Evolutionary conservation across 2,113 vertebrate genomes (phyloP), one percentile per base, ranked within the genome.

Genomic region (Microcebus ravelobensis): DNA sequence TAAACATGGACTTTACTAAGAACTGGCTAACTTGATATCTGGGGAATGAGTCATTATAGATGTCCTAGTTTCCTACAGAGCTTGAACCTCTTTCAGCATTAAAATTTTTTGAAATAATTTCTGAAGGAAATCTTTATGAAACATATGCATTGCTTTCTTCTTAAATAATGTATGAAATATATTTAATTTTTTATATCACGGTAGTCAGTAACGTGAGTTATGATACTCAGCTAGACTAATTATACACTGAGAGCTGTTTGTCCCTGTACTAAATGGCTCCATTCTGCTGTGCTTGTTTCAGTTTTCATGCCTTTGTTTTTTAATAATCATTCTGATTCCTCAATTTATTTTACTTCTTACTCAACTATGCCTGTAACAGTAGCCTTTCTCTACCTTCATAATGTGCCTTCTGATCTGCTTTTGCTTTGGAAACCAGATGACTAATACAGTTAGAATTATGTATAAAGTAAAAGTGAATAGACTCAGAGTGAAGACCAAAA

Each of bases 81-180:
- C 12, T 74, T 70, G 73, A 92, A 74, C 42, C 36, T 88, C 65
- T 94, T 79, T 67, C 91, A 90, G 8, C 76, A 65, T 96, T 80
- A 87, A 76, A 87, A 52, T 13, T 59, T 90, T 87, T 90, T 52
- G 29, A 21, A 90, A 87, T 79, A 81, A 96, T 86, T 90, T 96
- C 91, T 92, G 57, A 92, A 94, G 71, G 73, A 84, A 92, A 50
- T 85, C 14, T 95, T 90, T 94, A 59, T 77, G 52, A 96, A 94
- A 96, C 21, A 65, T 29, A 77, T 77, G 34, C 42, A 50, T 80
- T 90, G 42, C 81, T 82, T 0, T 82, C 65, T 81, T 96, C 70
- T 96, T 80, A 93, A 96, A 73, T 12, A 57, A 55, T 87, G 67
- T 76, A 91, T 79, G 36, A 96, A 88, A 29, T 92, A 14, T 10